Evolutionary conservation across 2,113 vertebrate genomes (phyloP).

Genomic region (Salvelinus sp.): DNA sequence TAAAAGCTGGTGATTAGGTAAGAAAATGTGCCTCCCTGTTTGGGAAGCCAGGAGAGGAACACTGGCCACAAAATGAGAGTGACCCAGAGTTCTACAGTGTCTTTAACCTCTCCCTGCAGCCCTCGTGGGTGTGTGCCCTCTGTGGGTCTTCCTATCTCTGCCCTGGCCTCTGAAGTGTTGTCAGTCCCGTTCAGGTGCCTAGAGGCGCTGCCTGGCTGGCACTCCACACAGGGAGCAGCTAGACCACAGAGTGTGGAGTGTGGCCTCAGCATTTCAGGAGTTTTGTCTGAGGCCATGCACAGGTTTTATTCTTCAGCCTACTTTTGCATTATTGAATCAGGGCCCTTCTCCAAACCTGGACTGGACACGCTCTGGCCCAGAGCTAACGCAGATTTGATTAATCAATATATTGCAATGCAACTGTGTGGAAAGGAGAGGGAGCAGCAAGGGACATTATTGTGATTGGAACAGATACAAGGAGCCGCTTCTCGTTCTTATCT

Average conservation of each 20-base stretch:
- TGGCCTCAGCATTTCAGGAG: constrained; percentile 64
- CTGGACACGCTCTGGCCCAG: constrained; percentile 39
- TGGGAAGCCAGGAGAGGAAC: constrained; percentile 9
- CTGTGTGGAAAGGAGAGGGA: constrained; percentile 12
- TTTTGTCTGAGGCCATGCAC: constrained; percentile 47
- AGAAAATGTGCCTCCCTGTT: constrained; percentile 18
- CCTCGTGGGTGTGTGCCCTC: background rate
- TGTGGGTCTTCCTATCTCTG: constrained; percentile 7
- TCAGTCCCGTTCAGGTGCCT: background rate
- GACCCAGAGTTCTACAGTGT: background rate
- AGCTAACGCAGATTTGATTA: constrained; percentile 59
- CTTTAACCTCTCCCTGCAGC: constrained; percentile 14
- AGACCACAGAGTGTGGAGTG: constrained; percentile 31
- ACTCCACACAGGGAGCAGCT: constrained; percentile 13
- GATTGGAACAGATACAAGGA: constrained; percentile 26
- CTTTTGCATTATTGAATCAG: constrained; percentile 61
- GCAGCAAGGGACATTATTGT: constrained; percentile 18
- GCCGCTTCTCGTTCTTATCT: constrained; percentile 23
- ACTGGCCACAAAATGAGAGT: background rate
- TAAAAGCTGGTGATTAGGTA: no score
- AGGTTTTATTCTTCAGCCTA: constrained; percentile 43
- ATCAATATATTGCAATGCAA: constrained; percentile 45
- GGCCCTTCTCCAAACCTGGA: constrained; percentile 37
- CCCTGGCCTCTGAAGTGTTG: constrained; percentile 14
- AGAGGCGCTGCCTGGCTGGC: constrained; percentile 8